Evolutionary conservation across 2,888 invertebrate genomes (phyloP).

Genomic region (Caenorhabditis sp.): DNA sequence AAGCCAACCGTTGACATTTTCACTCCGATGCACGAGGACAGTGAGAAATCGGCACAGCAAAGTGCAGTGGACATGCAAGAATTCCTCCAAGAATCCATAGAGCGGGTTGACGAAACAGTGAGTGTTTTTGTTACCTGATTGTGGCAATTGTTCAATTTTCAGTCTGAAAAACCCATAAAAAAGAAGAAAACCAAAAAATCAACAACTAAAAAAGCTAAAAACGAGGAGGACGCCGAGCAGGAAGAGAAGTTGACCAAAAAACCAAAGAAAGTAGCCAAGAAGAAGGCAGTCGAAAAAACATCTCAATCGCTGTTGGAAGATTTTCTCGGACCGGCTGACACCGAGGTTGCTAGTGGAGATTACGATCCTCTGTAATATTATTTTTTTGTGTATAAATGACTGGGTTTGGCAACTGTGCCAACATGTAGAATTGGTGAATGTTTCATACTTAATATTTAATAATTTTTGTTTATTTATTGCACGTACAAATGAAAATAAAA

Average conservation of each 20-base stretch:
- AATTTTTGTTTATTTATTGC: no score
- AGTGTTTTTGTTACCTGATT: not conserved
- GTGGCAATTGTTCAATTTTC: not conserved
- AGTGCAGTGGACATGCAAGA: constrained; percentile 1
- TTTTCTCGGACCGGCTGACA: constrained; percentile 55
- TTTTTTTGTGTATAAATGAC: not conserved
- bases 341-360: constrained; percentile 34
- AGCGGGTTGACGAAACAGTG: constrained; percentile 14
- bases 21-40: not conserved
- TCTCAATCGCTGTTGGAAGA: constrained; percentile 58
- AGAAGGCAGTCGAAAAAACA: constrained; percentile 41
- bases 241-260: constrained; percentile 47
- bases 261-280: constrained; percentile 44
- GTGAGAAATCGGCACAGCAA: not conserved
- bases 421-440: not conserved
- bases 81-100: not conserved
- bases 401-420: not conserved
- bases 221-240: constrained; percentile 38
- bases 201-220: constrained; percentile 34
- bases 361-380: constrained; percentile 57
- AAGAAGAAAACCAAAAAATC: constrained; percentile 51
- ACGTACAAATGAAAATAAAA: no score
- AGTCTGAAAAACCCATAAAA: constrained; percentile 19
- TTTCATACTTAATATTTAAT: no score
- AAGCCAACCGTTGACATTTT: constrained; percentile 46